Conservation (phyloP, 1,140 invertebrate genomes). For the Heliconius congener region DNA sequence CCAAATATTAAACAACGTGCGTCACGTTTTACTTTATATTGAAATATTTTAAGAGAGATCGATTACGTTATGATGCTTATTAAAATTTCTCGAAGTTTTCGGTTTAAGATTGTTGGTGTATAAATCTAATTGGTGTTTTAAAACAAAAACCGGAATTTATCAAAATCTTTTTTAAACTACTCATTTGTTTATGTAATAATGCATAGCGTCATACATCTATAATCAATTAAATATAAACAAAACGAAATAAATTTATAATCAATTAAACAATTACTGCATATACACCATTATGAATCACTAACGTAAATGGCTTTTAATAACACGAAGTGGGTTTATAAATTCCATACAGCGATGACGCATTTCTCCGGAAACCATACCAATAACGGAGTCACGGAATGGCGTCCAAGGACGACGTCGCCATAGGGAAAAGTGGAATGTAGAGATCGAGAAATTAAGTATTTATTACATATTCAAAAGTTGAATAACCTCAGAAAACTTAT, state of each 20-base stretch:
- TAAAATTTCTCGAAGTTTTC: too few relatives aligned
- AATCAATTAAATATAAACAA: neutral
- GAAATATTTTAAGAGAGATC: neutral
- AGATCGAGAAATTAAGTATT: neutral
- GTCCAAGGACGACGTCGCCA: neutral
- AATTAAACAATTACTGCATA: neutral
- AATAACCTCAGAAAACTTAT: neutral
- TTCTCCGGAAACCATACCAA: slow-evolving; percentile 12
- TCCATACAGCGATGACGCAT: neutral
- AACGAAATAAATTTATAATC: neutral
- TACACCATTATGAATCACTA: neutral
- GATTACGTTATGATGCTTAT: neutral
- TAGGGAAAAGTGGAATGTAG: neutral
- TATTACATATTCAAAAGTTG: neutral
- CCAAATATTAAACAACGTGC: slow-evolving; percentile 11
- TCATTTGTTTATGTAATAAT: neutral
- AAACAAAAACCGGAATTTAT: too few relatives aligned
- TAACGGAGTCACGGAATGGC: slow-evolving; percentile 5
- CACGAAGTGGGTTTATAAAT: neutral
- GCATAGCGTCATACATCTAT: neutral
- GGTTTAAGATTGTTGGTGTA: too few relatives aligned
- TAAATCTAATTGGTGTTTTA: too few relatives aligned
- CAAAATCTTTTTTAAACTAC: too few relatives aligned
- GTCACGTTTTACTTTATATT: neutral
- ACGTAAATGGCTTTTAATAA: neutral